phyloP scores from a whole-genome alignment of 1,140 invertebrate species.

The Sitophilus oryzae region DNA sequence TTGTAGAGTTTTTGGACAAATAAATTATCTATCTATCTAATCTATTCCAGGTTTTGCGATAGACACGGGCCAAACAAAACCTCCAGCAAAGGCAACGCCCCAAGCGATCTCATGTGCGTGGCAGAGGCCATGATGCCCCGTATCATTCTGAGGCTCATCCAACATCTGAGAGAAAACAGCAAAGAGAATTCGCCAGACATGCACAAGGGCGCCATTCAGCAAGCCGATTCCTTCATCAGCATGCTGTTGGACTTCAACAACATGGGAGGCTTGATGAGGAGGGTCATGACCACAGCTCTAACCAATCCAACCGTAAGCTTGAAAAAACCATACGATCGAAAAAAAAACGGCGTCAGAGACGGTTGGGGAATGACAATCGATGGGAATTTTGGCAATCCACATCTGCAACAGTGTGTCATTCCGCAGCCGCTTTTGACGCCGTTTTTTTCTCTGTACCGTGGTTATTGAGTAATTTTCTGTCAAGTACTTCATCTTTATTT shows the following conservation, averaged over 20 bases:
- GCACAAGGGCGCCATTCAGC: constrained; percentile 62
- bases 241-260: constrained; percentile 90
- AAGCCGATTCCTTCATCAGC: constrained; percentile 77
- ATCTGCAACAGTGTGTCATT: no score
- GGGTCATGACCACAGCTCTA: constrained; percentile 83
- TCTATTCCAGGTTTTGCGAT: constrained; percentile 82
- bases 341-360: no score
- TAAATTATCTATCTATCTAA: no score
- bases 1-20: no score
- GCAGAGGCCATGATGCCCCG: constrained; percentile 91
- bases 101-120: constrained; percentile 80
- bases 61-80: constrained; percentile 82
- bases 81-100: constrained; percentile 65
- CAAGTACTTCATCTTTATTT: no score
- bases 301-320: constrained; percentile 71
- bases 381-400: no score
- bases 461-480: no score
- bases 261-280: constrained; percentile 90
- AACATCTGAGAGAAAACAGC: constrained; percentile 80
- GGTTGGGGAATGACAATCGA: no score
- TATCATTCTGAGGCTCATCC: constrained; percentile 80
- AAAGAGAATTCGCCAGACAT: constrained; percentile 45
- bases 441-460: no score
- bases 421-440: no score
- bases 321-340: no score